These are phyloP conservation scores for Phocoena phocoena DNA, from an alignment of 2,113 vertebrate species.

Conservation along the genomic window DNA sequence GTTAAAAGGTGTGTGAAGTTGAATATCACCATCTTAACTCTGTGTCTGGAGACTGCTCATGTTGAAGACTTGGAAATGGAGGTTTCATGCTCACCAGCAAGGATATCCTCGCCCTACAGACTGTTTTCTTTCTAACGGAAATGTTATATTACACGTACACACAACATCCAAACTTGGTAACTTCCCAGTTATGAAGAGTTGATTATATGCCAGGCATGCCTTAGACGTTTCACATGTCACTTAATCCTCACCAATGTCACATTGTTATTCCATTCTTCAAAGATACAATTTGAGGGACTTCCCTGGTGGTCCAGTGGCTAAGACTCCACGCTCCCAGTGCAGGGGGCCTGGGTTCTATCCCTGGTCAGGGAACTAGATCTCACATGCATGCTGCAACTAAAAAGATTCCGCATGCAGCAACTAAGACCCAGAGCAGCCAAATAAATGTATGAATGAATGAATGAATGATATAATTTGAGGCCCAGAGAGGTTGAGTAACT, in stretches of 20 bases:
- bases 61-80: neutral
- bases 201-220: neutral
- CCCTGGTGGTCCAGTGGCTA: too few relatives aligned
- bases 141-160: neutral
- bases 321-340: too few relatives aligned
- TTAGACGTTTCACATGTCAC: neutral
- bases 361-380: neutral
- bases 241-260: neutral
- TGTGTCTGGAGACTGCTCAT: too few relatives aligned
- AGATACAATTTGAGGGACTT: neutral
- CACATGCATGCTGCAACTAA: neutral
- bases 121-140: neutral
- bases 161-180: neutral
- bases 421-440: accelerated
- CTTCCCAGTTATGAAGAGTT: neutral
- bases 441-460: neutral
- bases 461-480: too few relatives aligned
- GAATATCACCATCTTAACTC: neutral
- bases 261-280: neutral
- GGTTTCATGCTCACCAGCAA: neutral
- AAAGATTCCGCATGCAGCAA: neutral
- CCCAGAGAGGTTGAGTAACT: neutral
- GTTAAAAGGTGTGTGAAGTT: neutral
- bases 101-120: neutral
- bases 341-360: too few relatives aligned